These are phyloP conservation scores for Brevimyrus niger DNA, from an alignment of 2,113 vertebrate species.

Conservation along the genomic window DNA sequence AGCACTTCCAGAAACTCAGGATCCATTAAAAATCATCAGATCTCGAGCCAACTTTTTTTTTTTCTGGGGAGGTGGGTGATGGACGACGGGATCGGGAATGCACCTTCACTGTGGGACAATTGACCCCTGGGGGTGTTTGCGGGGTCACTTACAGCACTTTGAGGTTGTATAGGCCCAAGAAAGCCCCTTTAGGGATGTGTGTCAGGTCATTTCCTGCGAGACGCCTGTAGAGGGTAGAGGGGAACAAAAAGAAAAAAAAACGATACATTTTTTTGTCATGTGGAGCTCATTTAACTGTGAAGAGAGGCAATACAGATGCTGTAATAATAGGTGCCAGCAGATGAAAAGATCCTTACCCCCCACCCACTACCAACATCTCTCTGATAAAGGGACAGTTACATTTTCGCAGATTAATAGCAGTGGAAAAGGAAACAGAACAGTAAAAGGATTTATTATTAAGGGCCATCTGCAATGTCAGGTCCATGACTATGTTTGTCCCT, in stretches of 20 bases:
- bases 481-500: neutral
- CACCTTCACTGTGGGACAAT: conserved; percentile 11
- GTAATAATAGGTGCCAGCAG: conserved; percentile 39
- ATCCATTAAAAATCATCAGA: conserved; percentile 13
- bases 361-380: neutral
- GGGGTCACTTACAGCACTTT: conserved; percentile 85
- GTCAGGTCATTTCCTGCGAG: conserved; percentile 86
- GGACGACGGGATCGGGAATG: neutral
- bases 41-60: conserved; percentile 6
- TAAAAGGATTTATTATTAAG: neutral
- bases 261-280: conserved; percentile 47
- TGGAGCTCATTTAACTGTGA: conserved; percentile 59
- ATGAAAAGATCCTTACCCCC: conserved; percentile 1
- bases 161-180: conserved; percentile 81
- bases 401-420: neutral
- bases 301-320: conserved; percentile 41
- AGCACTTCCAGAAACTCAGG: neutral
- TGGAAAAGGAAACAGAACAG: neutral
- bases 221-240: conserved; percentile 66
- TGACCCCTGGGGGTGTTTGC: conserved; percentile 17
- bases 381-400: conserved; percentile 4
- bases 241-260: conserved; percentile 31
- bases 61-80: neutral
- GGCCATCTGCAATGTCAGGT: neutral
- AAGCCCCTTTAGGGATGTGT: conserved; percentile 79